A percentile compares a stretch with the other conserved stretches of the same genome.
Evolutionary conservation across 2,888 invertebrate genomes (phyloP).

Genomic region (Drosophila infuscata): DNA sequence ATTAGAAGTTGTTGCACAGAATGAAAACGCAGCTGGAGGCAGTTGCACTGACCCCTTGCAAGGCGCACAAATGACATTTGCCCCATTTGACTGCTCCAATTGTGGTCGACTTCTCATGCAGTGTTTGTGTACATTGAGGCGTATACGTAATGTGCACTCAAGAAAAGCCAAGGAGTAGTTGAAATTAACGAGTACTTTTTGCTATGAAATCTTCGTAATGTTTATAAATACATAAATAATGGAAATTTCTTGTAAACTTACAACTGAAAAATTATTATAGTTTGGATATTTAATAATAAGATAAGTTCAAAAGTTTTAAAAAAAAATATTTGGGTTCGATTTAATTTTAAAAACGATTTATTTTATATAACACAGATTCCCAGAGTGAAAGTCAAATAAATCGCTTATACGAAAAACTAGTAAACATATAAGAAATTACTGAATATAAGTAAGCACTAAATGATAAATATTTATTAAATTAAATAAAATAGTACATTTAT

Average conservation of each 20-base stretch:
- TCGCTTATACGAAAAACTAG: too few species aligned
- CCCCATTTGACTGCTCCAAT: slow-evolving; percentile 1
- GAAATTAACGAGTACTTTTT: not conserved
- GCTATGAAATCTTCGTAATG: not conserved
- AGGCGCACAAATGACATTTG: slow-evolving; percentile 8
- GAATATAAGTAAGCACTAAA: too few species aligned
- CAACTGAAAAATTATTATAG: not conserved
- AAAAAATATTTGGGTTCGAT: too few species aligned
- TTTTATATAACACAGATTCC: too few species aligned
- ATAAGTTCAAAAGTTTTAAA: too few species aligned
- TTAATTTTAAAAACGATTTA: too few species aligned
- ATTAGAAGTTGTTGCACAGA: slow-evolving; percentile 52
- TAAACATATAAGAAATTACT: too few species aligned
- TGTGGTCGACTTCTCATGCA: slow-evolving; percentile 5
- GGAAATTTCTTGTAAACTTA: not conserved
- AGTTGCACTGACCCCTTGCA: slow-evolving; percentile 25
- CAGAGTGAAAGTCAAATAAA: too few species aligned
- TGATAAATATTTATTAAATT: too few species aligned
- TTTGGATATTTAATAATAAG: too few species aligned
- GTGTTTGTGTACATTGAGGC: slow-evolving; percentile 27
- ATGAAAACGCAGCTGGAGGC: slow-evolving; percentile 10
- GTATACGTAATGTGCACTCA: slow-evolving; percentile 64
- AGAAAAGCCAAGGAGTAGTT: slow-evolving; percentile 29
- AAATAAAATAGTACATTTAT: too few species aligned
- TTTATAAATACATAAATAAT: not conserved